Base-by-base conservation (phyloP, 1,140 invertebrate genomes). In the Manduca sexta region DNA sequence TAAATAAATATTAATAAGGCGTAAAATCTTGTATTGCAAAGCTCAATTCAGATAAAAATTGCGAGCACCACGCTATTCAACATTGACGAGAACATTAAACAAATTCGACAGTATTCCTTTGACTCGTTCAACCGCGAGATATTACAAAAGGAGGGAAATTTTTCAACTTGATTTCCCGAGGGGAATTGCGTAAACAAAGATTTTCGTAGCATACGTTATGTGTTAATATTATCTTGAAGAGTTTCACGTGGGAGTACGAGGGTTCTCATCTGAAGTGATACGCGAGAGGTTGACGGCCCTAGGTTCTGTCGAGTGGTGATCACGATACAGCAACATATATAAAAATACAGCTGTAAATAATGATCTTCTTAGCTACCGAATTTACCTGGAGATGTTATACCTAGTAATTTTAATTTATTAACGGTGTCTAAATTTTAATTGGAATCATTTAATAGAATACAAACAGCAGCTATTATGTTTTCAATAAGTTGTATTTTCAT, bases 191-290 rank as follows among this genome's bases (percentile, higher is more conserved):
- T 18, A 18, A 40, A 40, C 38, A 40, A 17, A 38, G 35, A 15
- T 15, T 40, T 16, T 18, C 6, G 2, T 5, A 40, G 12, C n/a
- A 41, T 56, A 48, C 47, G 57, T 61, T 45, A 58, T 58, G 49
- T 60, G 49, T 49, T 48, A 56, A 57, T 65, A 66, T 69, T 50
- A 64, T 61, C 46, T 61, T 37, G 21, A 53, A 64, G 53, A 49
- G 49, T 46, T 66, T 65, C 51, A 56, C 49, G 56, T 49, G 63
- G 44, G 47, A 46, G 55, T 56, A 59, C 44, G 49, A 69, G 66
- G 17, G 56, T 51, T 37, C 66, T 69, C 44, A 51, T 64, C 41
- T 60, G 46, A 26, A 66, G 59, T 47, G 53, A 40, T n/a, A 26
- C 16, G 37, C 42, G 44, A 54, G 50, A 51, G 54, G 48, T 61